These are phyloP conservation scores for Nothocercus julius DNA, from an alignment of 2,113 vertebrate genomes.

Conservation along the genomic window DNA sequence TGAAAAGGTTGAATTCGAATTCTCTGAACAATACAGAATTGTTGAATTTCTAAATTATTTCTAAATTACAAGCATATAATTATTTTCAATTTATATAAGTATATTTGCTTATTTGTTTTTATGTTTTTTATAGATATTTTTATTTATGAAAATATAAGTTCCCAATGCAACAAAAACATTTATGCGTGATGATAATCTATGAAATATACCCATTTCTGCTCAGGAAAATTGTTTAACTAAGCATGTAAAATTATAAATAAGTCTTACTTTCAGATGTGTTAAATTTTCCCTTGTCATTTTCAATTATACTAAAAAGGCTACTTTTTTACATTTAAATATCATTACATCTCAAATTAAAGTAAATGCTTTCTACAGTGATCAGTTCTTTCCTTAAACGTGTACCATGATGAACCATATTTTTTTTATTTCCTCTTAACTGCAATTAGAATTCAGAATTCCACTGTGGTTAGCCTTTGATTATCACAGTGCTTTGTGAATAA, in stretches of 20 bases:
- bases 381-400: not conserved
- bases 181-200: not conserved
- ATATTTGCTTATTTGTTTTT: not conserved
- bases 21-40: not conserved
- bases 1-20: not conserved
- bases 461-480: slow-evolving; percentile 27
- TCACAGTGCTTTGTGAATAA: slow-evolving; percentile 3
- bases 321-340: not conserved
- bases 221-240: not conserved
- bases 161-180: not conserved
- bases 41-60: not conserved
- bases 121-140: not conserved
- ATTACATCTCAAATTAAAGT: not conserved
- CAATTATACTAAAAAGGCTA: not conserved
- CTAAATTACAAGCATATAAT: not conserved
- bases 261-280: not conserved
- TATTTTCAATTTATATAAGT: not conserved
- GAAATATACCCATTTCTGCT: not conserved
- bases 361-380: not conserved
- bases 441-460: slow-evolving; percentile 25
- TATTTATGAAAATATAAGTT: not conserved
- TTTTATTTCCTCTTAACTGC: slow-evolving; percentile 1
- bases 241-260: not conserved
- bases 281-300: not conserved
- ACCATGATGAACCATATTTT: not conserved